A percentile compares a stretch with the other conserved stretches of the same genome.
Evolutionary conservation across 2,888 invertebrate species (phyloP).

Genomic region (Nomada goodeniana): DNA sequence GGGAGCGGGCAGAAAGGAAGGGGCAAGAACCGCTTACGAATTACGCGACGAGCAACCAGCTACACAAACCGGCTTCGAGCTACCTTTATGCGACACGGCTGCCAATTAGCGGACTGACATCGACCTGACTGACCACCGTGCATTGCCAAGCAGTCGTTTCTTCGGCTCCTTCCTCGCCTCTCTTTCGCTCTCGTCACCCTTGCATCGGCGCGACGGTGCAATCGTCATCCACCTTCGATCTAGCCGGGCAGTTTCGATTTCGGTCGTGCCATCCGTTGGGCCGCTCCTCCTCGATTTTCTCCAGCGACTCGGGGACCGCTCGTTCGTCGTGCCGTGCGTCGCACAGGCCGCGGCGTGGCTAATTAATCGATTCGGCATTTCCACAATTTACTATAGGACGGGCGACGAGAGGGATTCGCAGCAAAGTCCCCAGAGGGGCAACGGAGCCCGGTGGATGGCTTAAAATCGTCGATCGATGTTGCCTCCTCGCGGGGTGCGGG

Average conservation of each 20-base stretch:
- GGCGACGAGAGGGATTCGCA: slow-evolving; percentile 18
- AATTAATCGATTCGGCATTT: slow-evolving; percentile 68
- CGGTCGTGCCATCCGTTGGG: background rate
- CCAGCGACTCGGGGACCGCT: too few relatives aligned
- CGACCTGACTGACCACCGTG: slow-evolving; percentile 83
- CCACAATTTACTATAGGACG: slow-evolving; percentile 56
- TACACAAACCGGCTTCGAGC: slow-evolving; percentile 81
- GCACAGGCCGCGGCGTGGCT: slow-evolving; percentile 37
- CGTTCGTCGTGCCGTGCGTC: too few relatives aligned
- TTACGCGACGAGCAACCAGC: slow-evolving; percentile 81
- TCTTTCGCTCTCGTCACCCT: slow-evolving; percentile 48
- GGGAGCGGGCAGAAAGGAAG: slow-evolving; percentile 51
- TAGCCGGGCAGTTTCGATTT: background rate
- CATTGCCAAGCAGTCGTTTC: slow-evolving; percentile 72
- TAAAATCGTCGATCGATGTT: slow-evolving; percentile 65
- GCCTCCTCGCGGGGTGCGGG: slow-evolving; percentile 39
- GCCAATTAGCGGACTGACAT: slow-evolving; percentile 84
- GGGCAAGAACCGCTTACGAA: slow-evolving; percentile 82
- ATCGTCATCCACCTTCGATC: slow-evolving; percentile 33
- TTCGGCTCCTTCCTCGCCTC: slow-evolving; percentile 61
- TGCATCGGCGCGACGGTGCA: background rate
- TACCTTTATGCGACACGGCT: slow-evolving; percentile 82
- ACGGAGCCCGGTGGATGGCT: slow-evolving; percentile 32
- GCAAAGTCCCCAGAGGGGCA: slow-evolving; percentile 18
- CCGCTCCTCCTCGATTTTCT: background rate